Percentiles rank a stretch among this genome's conserved stretches.
Conservation (phyloP, 1,140 invertebrate species). For the Scaptomyza graminum region DNA sequence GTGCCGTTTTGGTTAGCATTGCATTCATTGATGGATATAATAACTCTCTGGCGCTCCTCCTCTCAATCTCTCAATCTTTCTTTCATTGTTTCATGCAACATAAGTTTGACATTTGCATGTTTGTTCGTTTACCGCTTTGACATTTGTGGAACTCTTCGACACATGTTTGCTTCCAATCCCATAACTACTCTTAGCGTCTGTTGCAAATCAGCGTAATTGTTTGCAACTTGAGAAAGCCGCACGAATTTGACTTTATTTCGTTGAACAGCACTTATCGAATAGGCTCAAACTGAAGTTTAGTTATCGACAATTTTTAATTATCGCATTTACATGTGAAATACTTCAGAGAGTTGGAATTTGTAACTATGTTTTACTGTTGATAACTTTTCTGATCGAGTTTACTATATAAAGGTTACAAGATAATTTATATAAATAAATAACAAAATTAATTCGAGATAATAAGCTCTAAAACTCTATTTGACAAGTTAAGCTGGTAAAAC, state of each 20-base stretch:
- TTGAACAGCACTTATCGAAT: conserved; percentile 27
- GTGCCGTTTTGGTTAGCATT: conserved; percentile 30
- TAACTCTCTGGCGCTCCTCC: not conserved
- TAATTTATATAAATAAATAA: no score
- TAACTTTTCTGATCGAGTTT: no score
- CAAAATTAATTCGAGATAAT: not conserved
- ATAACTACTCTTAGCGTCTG: not conserved
- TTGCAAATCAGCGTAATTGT: not conserved
- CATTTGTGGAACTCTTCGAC: not conserved
- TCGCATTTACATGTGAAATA: not conserved
- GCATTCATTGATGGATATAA: conserved; percentile 41
- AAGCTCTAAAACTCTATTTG: no score
- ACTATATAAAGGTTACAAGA: no score
- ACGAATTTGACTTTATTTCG: not conserved
- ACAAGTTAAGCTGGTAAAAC: not conserved
- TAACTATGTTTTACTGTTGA: no score
- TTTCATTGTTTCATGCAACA: conserved; percentile 1
- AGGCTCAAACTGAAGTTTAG: conserved; percentile 30
- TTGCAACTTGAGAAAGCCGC: conserved; percentile 3
- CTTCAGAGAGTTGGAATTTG: not conserved
- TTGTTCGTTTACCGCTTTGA: not conserved
- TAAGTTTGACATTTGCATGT: conserved; percentile 37
- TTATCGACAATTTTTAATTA: conserved; percentile 11
- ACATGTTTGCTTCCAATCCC: not conserved
- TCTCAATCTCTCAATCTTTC: no score